These are phyloP conservation scores for Oopsacas minuta DNA, from an alignment of 37 sponge, comb jelly and placozoan species.

Conservation along the genomic window DNA sequence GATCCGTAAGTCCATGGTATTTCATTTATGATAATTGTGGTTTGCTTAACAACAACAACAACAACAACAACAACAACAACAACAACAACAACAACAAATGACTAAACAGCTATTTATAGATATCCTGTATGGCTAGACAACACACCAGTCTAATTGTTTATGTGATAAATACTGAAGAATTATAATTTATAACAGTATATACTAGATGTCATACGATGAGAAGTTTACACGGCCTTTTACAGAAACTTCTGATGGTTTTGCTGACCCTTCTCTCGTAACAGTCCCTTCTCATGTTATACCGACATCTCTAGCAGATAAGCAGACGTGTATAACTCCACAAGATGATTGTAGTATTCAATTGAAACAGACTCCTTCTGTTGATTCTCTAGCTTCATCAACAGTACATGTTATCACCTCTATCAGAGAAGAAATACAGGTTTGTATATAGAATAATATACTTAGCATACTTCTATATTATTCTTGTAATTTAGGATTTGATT, in stretches of 20 bases:
- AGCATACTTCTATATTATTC: not conserved
- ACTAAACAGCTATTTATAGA: not conserved
- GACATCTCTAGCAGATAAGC: not conserved
- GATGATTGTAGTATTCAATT: not conserved
- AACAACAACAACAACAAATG: too few species aligned
- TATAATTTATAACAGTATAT: not conserved
- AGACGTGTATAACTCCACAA: not conserved
- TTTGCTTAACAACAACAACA: too few species aligned
- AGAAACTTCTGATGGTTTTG: not conserved
- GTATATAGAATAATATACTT: not conserved
- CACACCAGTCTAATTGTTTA: not conserved
- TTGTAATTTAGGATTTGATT: not conserved
- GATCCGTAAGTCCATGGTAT: not conserved
- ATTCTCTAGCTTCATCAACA: not conserved
- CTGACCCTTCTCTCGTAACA: not conserved
- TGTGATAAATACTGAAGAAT: not conserved
- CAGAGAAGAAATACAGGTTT: not conserved
- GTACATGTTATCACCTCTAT: not conserved
- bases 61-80: too few species aligned
- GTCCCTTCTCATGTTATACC: not conserved
- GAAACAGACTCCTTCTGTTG: not conserved
- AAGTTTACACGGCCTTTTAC: not conserved
- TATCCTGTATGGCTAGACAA: not conserved
- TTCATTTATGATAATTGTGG: too few species aligned
- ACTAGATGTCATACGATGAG: not conserved